Evolutionary conservation across 2,797 vertebrate species (phyloP), one percentile per base, ranked within the genome.

Genomic region (Allobates femoralis): DNA sequence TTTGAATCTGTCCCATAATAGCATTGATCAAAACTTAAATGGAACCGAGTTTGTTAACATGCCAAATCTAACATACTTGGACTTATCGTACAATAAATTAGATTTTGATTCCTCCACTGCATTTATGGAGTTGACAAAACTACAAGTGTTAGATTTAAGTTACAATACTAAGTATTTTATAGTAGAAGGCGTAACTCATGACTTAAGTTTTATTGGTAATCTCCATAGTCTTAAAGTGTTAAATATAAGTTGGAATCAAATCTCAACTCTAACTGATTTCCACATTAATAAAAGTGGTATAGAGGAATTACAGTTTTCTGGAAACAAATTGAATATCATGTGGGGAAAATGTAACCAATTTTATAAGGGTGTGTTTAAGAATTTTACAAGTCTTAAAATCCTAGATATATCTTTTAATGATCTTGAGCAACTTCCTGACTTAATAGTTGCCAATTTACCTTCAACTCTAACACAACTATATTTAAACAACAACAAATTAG

Each of bases 1-100:
- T 88, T 94, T 97, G 5, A 97, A 96, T 92, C 93, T 97, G 15
- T 96, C 96, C 14, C 79, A 91, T 69, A 97, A 97, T 81, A 95
- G 92, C 79, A 95, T 96, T 85, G 93, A 90, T 2, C 89, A 94
- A 19, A 93, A 94, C 79, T 92, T 94, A 1, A 95, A 95, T 80
- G 93, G 95, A 46, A 95, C 89, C 0, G 94, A 94, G 89, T 97
- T 97, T 90, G 85, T 89, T 18, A n/a, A 66, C 0, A 81, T 97
- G 62, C 89, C 90, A 37, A 90, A 93, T 11, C 74, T 96, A 85
- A 96, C 92, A 64, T 96, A 97, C 89, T 92, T 98, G 79, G 95
- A 96, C 88, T 89, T 97, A 86, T 96, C 94, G 0, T 92, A 50
- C 66, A 96, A 96, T 88, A 96, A 90, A 90, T 90, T 96, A 6